These are phyloP conservation scores for Micromys minutus DNA, from an alignment of 2,113 vertebrate species.

Conservation along the genomic window DNA sequence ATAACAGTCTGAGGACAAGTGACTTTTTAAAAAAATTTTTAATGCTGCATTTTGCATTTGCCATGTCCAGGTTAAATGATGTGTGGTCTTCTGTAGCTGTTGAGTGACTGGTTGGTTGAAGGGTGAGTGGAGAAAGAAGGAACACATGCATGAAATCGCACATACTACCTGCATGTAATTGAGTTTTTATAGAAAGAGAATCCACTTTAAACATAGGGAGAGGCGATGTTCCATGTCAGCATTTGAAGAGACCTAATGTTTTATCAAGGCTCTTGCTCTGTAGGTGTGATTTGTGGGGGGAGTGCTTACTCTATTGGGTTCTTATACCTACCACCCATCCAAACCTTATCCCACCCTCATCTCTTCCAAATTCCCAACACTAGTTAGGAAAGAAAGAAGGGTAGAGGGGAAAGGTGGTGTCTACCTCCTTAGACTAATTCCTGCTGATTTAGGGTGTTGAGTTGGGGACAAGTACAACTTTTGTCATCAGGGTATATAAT, in stretches of 20 bases:
- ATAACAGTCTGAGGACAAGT: neutral
- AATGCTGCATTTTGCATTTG: neutral
- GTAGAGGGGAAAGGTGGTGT: no score
- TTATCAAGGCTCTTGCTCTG: neutral
- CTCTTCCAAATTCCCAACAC: no score
- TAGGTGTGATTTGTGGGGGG: no score
- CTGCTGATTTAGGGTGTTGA: no score
- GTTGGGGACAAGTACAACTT: no score
- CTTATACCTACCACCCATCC: no score
- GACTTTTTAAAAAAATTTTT: neutral
- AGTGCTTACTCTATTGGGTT: no score
- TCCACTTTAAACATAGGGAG: neutral
- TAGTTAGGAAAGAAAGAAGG: no score
- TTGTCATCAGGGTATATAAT: no score
- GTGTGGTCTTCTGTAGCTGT: neutral
- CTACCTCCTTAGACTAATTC: no score
- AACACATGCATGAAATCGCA: neutral
- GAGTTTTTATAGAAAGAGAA: neutral
- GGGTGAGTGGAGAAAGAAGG: neutral
- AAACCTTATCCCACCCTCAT: no score
- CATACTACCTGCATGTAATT: neutral
- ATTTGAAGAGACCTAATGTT: neutral
- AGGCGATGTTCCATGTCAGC: neutral
- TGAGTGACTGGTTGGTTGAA: neutral
- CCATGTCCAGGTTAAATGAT: neutral